A percentile compares a stretch with the other conserved stretches of the same genome.
Conservation (phyloP, 2,888 invertebrate genomes). For the Uloborus plumipes region DNA sequence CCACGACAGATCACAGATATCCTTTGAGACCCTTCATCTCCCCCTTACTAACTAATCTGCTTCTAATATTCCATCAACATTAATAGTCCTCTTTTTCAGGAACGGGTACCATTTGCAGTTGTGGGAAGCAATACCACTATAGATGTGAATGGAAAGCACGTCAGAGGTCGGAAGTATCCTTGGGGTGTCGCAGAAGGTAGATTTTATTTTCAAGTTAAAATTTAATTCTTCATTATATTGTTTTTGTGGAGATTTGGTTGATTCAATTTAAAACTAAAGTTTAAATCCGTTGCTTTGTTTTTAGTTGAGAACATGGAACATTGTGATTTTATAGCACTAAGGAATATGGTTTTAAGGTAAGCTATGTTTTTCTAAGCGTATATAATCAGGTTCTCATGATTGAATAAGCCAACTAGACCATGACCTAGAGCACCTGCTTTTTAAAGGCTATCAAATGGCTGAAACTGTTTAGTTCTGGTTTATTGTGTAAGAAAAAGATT, state of each 20-base stretch:
- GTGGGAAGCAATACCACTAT: constrained; percentile 97
- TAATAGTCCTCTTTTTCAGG: constrained; percentile 22
- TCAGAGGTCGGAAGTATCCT: constrained; percentile 94
- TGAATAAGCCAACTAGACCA: too few relatives aligned
- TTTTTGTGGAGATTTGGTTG: background rate
- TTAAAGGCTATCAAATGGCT: too few relatives aligned
- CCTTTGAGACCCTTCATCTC: too few relatives aligned
- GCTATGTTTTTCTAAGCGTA: background rate
- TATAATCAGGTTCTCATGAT: too few relatives aligned
- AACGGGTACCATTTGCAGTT: constrained; percentile 94
- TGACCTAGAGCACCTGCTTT: too few relatives aligned
- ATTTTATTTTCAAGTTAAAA: background rate
- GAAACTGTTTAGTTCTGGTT: too few relatives aligned
- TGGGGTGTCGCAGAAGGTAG: constrained; percentile 97
- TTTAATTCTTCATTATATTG: background rate
- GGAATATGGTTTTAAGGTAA: constrained; percentile 86
- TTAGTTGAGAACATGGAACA: constrained; percentile 96
- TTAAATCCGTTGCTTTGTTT: constrained; percentile 36
- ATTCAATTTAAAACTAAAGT: background rate
- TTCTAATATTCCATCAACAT: background rate
- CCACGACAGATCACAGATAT: too few relatives aligned
- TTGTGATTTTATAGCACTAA: constrained; percentile 97
- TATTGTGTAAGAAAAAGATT: too few relatives aligned
- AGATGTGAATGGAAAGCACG: constrained; percentile 75
- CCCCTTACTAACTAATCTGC: too few relatives aligned